Conservation (phyloP, 2,113 vertebrate species). For the Daphoenositta chrysoptera region DNA sequence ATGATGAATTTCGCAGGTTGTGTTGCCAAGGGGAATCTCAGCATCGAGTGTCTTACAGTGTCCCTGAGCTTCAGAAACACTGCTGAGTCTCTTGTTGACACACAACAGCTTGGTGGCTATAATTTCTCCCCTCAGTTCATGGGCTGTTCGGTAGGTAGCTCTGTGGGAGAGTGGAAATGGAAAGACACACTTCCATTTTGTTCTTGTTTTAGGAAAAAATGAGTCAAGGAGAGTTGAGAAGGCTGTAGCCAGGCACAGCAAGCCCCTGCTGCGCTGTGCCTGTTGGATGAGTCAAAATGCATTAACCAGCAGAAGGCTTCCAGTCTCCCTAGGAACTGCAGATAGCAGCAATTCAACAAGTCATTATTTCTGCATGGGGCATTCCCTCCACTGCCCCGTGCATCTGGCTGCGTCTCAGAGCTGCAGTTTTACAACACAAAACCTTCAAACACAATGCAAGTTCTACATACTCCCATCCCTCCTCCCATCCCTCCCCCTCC, state of each 20-base stretch:
- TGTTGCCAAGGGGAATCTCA: neutral
- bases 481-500: neutral
- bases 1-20: neutral
- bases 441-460: neutral
- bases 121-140: neutral
- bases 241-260: neutral
- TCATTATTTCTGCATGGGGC: neutral
- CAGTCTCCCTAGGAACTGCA: neutral
- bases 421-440: neutral
- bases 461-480: neutral
- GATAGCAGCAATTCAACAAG: neutral
- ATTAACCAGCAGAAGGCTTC: neutral
- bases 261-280: neutral
- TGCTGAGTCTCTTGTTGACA: neutral
- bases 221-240: neutral
- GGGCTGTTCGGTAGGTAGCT: neutral
- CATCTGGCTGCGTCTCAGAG: neutral
- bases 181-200: neutral
- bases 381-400: neutral
- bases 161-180: neutral
- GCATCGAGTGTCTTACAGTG: neutral
- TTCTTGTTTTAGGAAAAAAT: neutral
- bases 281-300: neutral
- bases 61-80: neutral
- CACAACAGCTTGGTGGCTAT: neutral